phyloP scores from a whole-genome alignment of 1,140 invertebrate genomes.

The Drosophila murphyi region DNA sequence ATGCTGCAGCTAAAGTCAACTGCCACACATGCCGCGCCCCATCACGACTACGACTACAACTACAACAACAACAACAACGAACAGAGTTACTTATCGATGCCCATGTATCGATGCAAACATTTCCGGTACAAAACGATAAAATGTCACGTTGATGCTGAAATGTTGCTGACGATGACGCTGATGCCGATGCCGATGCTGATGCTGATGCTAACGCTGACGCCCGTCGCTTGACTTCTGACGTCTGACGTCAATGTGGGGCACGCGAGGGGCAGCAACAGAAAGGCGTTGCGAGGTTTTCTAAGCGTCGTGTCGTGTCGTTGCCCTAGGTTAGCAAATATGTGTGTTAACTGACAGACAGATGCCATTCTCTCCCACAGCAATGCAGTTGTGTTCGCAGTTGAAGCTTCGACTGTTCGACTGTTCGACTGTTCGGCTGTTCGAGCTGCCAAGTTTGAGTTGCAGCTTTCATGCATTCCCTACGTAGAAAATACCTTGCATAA shows the following conservation, averaged over 20 bases:
- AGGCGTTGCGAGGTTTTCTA: conserved; percentile 18
- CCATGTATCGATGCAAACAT: conserved; percentile 76
- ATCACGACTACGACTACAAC: background rate
- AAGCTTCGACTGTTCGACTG: background rate
- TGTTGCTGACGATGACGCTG: conserved; percentile 2
- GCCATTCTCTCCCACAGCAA: conserved; percentile 51
- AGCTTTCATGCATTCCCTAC: conserved; percentile 16
- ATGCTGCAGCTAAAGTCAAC: background rate
- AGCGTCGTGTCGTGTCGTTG: conserved; percentile 58
- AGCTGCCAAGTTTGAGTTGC: conserved; percentile 36
- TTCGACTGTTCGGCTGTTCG: background rate
- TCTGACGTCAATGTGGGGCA: conserved; percentile 49
- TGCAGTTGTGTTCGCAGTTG: conserved; percentile 55
- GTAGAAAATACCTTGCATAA: conserved; percentile 77
- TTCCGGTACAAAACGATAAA: conserved; percentile 75
- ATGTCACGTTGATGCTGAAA: conserved; percentile 71
- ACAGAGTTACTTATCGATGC: conserved; percentile 22
- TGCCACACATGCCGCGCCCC: conserved; percentile 17
- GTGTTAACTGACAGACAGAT: conserved; percentile 75
- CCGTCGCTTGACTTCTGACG: conserved; percentile 34
- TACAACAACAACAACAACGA: background rate
- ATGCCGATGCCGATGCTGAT: too few relatives aligned
- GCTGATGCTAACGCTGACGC: background rate
- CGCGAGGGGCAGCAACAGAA: background rate
- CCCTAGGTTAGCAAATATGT: conserved; percentile 70